These are phyloP conservation scores for Cantharis lateralis DNA, from an alignment of 2,888 invertebrate species.

Conservation along the genomic window DNA sequence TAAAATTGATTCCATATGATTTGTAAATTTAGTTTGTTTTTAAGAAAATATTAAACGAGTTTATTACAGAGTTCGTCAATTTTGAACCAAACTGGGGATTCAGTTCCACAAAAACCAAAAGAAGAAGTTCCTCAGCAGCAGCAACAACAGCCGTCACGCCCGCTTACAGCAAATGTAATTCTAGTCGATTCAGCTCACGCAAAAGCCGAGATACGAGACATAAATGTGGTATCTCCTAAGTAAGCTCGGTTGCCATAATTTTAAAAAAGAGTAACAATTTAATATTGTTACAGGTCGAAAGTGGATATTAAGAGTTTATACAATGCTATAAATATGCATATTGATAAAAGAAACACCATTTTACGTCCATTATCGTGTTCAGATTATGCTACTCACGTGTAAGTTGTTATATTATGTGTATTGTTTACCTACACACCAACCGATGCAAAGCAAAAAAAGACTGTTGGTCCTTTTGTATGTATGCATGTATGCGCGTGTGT, in stretches of 20 bases:
- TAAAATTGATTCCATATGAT: not conserved
- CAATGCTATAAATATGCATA: conserved; percentile 11
- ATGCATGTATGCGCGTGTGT: conserved; percentile 2
- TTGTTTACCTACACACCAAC: conserved; percentile 15
- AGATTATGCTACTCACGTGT: conserved; percentile 11
- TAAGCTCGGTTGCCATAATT: not conserved
- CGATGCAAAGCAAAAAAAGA: conserved; percentile 7
- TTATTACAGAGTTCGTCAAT: not conserved
- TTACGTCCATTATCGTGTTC: conserved; percentile 3
- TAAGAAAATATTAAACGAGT: not conserved
- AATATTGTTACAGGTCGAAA: conserved; percentile 1
- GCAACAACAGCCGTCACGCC: not conserved
- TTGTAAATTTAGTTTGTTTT: not conserved
- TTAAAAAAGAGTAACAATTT: not conserved
- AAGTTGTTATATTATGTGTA: not conserved
- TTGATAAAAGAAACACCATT: conserved; percentile 2
- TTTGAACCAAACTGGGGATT: not conserved
- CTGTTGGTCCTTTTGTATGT: conserved; percentile 5
- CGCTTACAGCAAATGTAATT: not conserved
- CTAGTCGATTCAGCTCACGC: not conserved
- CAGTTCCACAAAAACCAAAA: not conserved
- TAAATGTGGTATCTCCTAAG: not conserved
- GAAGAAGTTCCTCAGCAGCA: not conserved
- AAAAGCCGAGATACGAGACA: not conserved
- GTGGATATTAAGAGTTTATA: conserved; percentile 12